Evolutionary conservation across 2,113 vertebrate genomes (phyloP), one percentile per base, ranked within the genome.

Genomic region (Ctenodactylus gundi): DNA sequence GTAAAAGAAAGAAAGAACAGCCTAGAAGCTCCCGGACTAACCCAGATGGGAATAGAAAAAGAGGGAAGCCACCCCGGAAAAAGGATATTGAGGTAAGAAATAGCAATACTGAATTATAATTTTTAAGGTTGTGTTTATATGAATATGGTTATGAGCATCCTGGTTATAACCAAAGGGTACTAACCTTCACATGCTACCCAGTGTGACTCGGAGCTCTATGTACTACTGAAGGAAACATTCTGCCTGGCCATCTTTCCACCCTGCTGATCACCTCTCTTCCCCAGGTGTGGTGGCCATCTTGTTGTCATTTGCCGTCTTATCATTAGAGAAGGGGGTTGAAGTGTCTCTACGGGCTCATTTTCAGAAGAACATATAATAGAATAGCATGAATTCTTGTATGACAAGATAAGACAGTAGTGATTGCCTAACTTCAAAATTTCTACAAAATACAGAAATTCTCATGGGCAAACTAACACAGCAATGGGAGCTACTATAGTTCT

Each of bases 1-100:
- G 97, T 94, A 99, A 99, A 91, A 99, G 99, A 86, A 99, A 99
- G 96, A 99, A 99, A 86, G 97, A 96, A 0, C 53, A 94, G 0
- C 0, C 94, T 13, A 99, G 98, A 83, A 98, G 91, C 89, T 98
- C 98, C 29, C 98, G 98, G 94, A 20, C 85, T 0, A 98, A 96
- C 0, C 3, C 81, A 20, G 97, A 97, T 57, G 97, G 97, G 9
- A 97, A 81, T 4, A 98, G 98, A 67, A 99, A 99, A 95, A 98
- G 99, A 39, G 97, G 98, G 75, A 98, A 97, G 89, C 98, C 98
- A 0, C 83, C 67, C 31, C 97, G 98, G 60, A 99, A 94, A 57
- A 94, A 94, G 6, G 13, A 77, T 6, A 6, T 85, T 34, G 97
- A 98, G 97, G 99, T 99, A 97, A 98, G 98, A 82, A 89, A 55